A percentile compares a stretch with the other conserved stretches of the same genome.
These are phyloP conservation scores for Pyrgus malvae DNA, from an alignment of 2,888 invertebrate genomes.

Conservation along the genomic window DNA sequence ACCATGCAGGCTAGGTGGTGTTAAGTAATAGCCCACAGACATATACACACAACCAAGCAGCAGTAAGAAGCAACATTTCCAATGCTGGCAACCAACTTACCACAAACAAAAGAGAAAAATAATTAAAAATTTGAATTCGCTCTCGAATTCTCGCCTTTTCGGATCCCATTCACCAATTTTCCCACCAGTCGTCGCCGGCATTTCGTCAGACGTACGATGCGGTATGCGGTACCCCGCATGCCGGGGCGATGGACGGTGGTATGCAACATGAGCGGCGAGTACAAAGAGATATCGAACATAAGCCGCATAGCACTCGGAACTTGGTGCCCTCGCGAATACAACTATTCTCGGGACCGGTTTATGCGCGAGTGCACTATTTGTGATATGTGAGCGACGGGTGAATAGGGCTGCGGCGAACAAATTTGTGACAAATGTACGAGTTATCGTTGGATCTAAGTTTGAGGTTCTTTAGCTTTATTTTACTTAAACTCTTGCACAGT, in stretches of 20 bases:
- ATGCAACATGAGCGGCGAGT: slow-evolving; percentile 57
- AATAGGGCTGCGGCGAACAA: slow-evolving; percentile 22
- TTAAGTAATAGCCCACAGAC: no score
- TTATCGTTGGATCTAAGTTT: no score
- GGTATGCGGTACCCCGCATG: slow-evolving; percentile 46
- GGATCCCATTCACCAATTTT: slow-evolving; percentile 38
- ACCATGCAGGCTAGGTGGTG: no score
- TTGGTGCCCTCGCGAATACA: slow-evolving; percentile 61
- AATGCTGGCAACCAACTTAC: no score
- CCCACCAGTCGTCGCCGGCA: slow-evolving; percentile 35
- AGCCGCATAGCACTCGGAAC: slow-evolving; percentile 66
- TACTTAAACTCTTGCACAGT: no score
- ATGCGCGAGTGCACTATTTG: slow-evolving; percentile 42
- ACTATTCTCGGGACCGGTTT: slow-evolving; percentile 67
- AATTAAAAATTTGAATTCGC: slow-evolving; percentile 19
- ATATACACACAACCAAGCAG: no score
- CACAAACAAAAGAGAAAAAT: slow-evolving; percentile 6
- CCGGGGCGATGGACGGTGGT: slow-evolving; percentile 49
- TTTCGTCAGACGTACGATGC: slow-evolving; percentile 46
- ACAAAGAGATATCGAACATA: slow-evolving; percentile 72
- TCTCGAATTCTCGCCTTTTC: slow-evolving; percentile 24
- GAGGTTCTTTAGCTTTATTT: no score
- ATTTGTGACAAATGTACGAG: slow-evolving; percentile 24
- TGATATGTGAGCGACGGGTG: slow-evolving; percentile 23
- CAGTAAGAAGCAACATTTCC: no score